These are phyloP conservation scores for Epizoanthus illoricatus DNA, from an alignment of 92 coral and sea anemone species.

Conservation along the genomic window DNA sequence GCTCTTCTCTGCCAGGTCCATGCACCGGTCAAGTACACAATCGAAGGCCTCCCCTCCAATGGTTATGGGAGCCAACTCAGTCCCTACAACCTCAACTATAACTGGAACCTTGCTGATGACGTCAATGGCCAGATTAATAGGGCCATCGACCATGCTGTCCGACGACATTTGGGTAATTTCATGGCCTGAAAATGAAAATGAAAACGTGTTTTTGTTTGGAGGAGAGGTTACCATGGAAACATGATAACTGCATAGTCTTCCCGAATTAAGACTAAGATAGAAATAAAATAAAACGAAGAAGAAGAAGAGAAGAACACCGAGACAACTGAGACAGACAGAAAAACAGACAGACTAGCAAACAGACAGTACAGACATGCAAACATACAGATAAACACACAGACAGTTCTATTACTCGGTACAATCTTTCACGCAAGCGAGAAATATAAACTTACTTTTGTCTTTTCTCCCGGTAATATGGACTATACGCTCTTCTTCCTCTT, in stretches of 20 bases:
- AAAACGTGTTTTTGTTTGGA: no score
- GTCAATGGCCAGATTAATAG: background rate
- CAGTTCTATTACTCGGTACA: no score
- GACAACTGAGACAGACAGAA: no score
- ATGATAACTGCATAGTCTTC: no score
- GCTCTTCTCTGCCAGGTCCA: constrained; percentile 16
- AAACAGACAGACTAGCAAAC: no score
- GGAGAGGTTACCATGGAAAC: no score
- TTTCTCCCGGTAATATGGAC: background rate
- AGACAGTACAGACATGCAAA: no score
- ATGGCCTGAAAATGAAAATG: background rate
- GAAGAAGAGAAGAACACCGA: no score
- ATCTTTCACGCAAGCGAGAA: background rate
- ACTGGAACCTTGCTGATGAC: background rate
- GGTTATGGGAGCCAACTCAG: background rate
- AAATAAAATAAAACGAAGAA: no score
- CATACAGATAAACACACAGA: no score
- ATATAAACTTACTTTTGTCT: background rate
- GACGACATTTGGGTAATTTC: background rate
- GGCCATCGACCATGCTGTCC: background rate
- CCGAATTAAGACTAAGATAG: no score
- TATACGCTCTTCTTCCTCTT: no score
- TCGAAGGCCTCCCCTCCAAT: constrained; percentile 14
- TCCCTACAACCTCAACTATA: background rate
- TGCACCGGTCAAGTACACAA: background rate